Base-by-base conservation (phyloP, 92 coral and sea anemone genomes). In the Porites lobata region DNA sequence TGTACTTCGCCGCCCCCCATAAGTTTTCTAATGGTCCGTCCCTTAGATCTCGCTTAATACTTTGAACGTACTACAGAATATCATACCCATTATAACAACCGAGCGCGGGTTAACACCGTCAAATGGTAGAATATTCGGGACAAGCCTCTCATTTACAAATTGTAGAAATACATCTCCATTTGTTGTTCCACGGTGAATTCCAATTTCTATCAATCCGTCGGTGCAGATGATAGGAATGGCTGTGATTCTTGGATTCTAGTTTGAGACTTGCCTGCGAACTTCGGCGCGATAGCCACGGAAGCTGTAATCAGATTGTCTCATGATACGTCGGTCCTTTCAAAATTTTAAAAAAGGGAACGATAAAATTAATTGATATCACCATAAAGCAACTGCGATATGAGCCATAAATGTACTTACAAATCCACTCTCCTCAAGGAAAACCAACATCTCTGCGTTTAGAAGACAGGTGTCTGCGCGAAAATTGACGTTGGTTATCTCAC, bases 1-100 rank as follows among this genome's bases (percentile, higher is more conserved):
- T 21, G 22, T 21, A 21, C 22, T 21, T 21, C 22, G 22, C 22
- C 22, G 22, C 22, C 22, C 22, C 22, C 22, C 22, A 21, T 21
- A 21, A 21, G 22, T 21, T 21, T 21, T 21, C 22, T 21, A 21
- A 21, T 21, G 22, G 22, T 21, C 22, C 22, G 22, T 21, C 22
- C 22, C 22, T 21, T 26, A 26, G 29, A 26, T 26, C 29, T 1
- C 1, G 1, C 29, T 26, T 26, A 1, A 1, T 26, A 1, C 29
- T 26, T 26, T 26, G 29, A 26, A 26, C 0, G 29, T 1, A 26
- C 29, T 26, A 26, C 1, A 26, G 2, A 26, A 26, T 56, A 8
- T 62, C 26, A 9, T 82, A 89, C 92, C 88, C 65, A 89, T 85
- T 77, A 89, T 83, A 38, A 89, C 85, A 38, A 83, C 92, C 8